Conservation (phyloP, 1,140 invertebrate species). For the Magallana gigas region DNA sequence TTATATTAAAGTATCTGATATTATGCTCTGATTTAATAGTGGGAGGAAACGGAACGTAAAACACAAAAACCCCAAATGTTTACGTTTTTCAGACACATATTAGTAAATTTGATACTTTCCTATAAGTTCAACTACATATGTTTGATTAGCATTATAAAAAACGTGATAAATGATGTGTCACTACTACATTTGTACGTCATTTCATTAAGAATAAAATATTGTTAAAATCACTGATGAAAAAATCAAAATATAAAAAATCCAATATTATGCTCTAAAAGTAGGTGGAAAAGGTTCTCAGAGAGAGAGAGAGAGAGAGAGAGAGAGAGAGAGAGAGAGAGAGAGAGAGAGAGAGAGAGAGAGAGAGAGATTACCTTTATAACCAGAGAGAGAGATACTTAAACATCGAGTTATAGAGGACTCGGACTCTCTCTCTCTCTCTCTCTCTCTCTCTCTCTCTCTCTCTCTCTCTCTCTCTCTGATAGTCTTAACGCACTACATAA, state of each 20-base stretch:
- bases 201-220: background rate
- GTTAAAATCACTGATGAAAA: background rate
- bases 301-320: too few relatives aligned
- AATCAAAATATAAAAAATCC: background rate
- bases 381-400: too few relatives aligned
- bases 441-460: background rate
- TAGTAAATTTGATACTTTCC: too few relatives aligned
- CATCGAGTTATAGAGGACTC: background rate
- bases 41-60: background rate
- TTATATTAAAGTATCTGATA: background rate
- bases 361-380: too few relatives aligned
- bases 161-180: too few relatives aligned
- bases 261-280: background rate
- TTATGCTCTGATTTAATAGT: background rate
- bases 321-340: too few relatives aligned
- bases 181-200: too few relatives aligned
- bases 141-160: too few relatives aligned
- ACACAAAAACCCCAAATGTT: background rate
- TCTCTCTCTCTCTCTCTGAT: background rate
- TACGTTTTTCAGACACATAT: too few relatives aligned
- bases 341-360: too few relatives aligned
- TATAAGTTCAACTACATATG: too few relatives aligned
- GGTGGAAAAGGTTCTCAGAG: background rate
- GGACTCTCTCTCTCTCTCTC: too few relatives aligned
- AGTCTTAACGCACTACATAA: background rate